Percentiles rank a stretch among this genome's conserved stretches.
These are phyloP conservation scores for Nematostella vectensis DNA, from an alignment of 92 coral and sea anemone genomes.

Conservation along the genomic window DNA sequence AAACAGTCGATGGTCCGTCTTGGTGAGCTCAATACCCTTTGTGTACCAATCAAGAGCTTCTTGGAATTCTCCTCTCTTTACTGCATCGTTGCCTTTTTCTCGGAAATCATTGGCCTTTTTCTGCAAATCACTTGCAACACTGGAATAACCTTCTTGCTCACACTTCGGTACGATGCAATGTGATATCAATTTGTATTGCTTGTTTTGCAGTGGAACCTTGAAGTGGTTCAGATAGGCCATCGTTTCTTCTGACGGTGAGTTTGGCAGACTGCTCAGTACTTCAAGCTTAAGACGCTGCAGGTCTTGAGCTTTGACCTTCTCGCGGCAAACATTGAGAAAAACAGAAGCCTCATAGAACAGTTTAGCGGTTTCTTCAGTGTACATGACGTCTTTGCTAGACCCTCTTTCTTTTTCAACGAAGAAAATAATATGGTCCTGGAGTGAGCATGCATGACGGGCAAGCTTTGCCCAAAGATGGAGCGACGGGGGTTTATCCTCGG, in stretches of 20 bases:
- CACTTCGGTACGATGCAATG: constrained; percentile 40
- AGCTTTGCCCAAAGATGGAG: constrained; percentile 58
- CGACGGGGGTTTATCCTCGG: constrained; percentile 47
- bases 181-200: constrained; percentile 40
- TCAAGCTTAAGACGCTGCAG: constrained; percentile 39
- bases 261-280: constrained; percentile 18
- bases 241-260: constrained; percentile 5
- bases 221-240: constrained; percentile 19
- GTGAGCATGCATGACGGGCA: constrained; percentile 42
- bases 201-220: constrained; percentile 40
- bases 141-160: neutral
- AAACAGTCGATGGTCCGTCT: constrained; percentile 28
- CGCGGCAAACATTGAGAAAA: constrained; percentile 50
- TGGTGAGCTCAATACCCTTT: constrained; percentile 20
- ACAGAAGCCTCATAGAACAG: constrained; percentile 53
- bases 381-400: constrained; percentile 10
- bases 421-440: constrained; percentile 37
- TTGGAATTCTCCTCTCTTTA: constrained; percentile 14
- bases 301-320: constrained; percentile 47
- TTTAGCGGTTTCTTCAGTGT: constrained; percentile 38
- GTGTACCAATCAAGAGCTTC: constrained; percentile 41
- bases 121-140: neutral
- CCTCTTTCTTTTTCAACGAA: constrained; percentile 4
- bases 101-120: constrained; percentile 33
- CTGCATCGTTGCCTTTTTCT: constrained; percentile 54